phyloP scores from a whole-genome alignment of 2,113 vertebrate species.

The Origma solitaria region DNA sequence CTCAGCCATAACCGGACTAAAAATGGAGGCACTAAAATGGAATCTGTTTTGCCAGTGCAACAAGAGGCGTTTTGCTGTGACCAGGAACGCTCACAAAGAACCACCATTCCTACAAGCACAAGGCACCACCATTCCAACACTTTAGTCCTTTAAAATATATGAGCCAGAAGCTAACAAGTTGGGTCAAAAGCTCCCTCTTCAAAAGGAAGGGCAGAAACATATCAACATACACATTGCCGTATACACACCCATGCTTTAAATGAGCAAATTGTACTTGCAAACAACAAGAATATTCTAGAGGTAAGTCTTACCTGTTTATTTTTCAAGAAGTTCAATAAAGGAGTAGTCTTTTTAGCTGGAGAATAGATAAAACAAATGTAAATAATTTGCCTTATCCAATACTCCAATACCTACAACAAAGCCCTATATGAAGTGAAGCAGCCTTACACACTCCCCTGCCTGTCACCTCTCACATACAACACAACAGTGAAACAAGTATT shows the following conservation, averaged over 20 bases:
- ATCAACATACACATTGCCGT: background rate
- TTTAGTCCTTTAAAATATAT: background rate
- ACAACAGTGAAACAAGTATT: background rate
- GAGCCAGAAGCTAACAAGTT: background rate
- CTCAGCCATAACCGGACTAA: background rate
- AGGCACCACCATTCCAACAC: background rate
- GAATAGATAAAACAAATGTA: conserved; percentile 1
- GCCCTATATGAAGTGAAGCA: background rate
- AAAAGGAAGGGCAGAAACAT: background rate
- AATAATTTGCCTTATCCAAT: background rate
- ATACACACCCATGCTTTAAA: background rate
- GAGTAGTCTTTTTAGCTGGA: conserved; percentile 95
- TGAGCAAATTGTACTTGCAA: background rate
- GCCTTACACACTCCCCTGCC: background rate
- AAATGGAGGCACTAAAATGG: background rate
- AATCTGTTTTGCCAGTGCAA: background rate
- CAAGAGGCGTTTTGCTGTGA: background rate
- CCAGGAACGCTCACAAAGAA: background rate
- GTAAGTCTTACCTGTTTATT: conserved; percentile 90
- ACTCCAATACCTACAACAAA: background rate
- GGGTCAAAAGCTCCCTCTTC: background rate
- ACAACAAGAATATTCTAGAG: background rate
- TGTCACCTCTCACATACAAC: background rate
- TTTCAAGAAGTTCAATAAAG: conserved; percentile 96
- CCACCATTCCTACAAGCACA: background rate